These are phyloP conservation scores for Pseudochirops cupreus DNA, from an alignment of 2,797 vertebrate species.

Conservation along the genomic window DNA sequence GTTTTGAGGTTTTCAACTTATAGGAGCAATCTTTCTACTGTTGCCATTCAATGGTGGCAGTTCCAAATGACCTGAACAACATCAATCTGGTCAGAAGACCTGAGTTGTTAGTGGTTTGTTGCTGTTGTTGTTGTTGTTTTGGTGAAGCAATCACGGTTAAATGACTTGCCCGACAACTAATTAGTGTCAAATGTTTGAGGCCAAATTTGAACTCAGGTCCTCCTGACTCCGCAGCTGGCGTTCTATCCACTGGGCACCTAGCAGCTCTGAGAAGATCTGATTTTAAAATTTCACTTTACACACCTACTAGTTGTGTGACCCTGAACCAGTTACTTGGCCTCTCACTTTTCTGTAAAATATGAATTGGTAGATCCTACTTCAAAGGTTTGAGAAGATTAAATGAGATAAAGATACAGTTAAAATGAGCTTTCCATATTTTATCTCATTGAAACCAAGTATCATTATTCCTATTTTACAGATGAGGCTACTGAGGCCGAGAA, in stretches of 20 bases:
- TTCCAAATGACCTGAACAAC: not conserved
- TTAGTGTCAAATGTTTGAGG: no score
- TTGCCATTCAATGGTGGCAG: not conserved
- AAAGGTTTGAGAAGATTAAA: not conserved
- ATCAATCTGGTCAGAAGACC: not conserved
- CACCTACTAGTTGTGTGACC: not conserved
- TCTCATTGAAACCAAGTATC: not conserved
- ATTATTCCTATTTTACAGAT: not conserved
- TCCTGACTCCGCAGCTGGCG: no score
- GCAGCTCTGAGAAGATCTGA: not conserved
- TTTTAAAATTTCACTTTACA: not conserved
- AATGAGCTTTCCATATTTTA: not conserved
- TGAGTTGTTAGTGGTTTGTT: no score
- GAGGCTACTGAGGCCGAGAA: not conserved
- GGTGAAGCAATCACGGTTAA: no score
- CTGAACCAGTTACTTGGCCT: not conserved
- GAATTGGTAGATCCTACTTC: not conserved
- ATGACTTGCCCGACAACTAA: no score
- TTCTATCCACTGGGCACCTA: no score
- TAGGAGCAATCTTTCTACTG: not conserved
- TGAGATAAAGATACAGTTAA: not conserved
- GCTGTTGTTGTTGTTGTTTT: no score
- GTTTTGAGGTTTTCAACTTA: constrained; percentile 10
- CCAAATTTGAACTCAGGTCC: no score
- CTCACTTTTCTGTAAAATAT: not conserved